Conservation (phyloP, 2,113 vertebrate species). For the Tyto alba region DNA sequence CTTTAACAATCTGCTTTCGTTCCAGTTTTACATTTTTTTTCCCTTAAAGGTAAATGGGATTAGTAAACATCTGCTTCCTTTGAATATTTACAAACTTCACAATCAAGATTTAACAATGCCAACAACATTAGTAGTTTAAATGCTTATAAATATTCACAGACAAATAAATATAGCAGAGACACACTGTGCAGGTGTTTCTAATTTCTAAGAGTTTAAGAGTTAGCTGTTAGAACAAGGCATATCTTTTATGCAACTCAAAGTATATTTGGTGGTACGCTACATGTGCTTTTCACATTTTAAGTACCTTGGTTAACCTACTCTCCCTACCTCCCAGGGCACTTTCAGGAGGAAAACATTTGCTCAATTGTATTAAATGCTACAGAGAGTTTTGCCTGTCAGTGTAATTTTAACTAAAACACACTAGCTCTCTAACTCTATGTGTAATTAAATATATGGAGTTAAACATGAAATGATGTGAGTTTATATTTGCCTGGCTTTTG, state of each 20-base stretch:
- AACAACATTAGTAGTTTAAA: constrained; percentile 38
- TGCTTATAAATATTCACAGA: constrained; percentile 58
- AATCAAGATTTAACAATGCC: constrained; percentile 30
- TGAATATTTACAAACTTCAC: constrained; percentile 69
- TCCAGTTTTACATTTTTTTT: constrained; percentile 55
- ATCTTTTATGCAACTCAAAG: constrained; percentile 21
- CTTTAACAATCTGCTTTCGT: constrained; percentile 34
- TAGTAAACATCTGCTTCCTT: constrained; percentile 64
- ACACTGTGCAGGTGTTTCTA: constrained; percentile 35
- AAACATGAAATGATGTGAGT: neutral
- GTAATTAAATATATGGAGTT: constrained; percentile 29
- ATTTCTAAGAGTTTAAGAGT: constrained; percentile 30
- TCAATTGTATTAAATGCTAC: constrained; percentile 33
- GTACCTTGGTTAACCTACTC: constrained; percentile 20
- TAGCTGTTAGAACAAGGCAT: constrained; percentile 19
- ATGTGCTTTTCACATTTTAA: constrained; percentile 28
- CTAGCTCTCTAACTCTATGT: neutral
- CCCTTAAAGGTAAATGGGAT: constrained; percentile 56
- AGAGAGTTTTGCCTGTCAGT: constrained; percentile 18
- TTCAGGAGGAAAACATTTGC: constrained; percentile 32
- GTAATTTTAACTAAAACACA: neutral
- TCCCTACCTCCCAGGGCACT: constrained; percentile 3
- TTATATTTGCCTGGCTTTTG: constrained; percentile 6
- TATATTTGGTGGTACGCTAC: constrained; percentile 26
- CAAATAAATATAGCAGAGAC: constrained; percentile 49